Evolutionary conservation across 2,888 invertebrate species (phyloP), one percentile per base, ranked within the genome.

Genomic region (Lasioglossum marginatum): DNA sequence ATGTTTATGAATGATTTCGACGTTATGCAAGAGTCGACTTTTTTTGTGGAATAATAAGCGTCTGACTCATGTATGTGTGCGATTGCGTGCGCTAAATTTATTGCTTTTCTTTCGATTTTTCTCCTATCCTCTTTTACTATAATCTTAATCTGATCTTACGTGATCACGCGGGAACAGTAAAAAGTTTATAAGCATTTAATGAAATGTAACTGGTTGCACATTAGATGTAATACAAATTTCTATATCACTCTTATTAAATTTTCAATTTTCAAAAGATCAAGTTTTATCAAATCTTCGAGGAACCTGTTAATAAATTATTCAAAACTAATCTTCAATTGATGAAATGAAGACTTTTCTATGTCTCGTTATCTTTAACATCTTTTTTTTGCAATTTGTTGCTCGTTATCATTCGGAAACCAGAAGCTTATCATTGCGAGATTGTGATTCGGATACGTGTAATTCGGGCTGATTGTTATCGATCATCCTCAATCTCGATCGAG

Each of bases 371-470:
- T 5, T 34, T 57, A n/a, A 66, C 31, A 19, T 34, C n/a, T n/a
- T 66, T 68, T 68, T 37, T 68, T 68, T 66, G 31, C 34, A 66
- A 66, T 19, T 19, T 31, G 12, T 8, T n/a, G n/a, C n/a, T 6
- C 14, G 40, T 70, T 70, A 70, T 70, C 40, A 14, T 70, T 68
- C 70, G 70, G 43, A 43, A 71, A 37, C 31, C 79, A 60, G 72
- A 27, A 45, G 63, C 79, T 79, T 74, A 79, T 79, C 73, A 27
- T 10, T 52, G 48, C 19, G 57, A 75, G 75, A 60, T 81, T 45
- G 16, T 37, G 71, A 27, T 68, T 68, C 45, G 19, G 52, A 27
- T 72, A 74, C 45, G 23, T 66, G 1, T 19, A 48, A 37, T n/a
- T 68, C 40, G 40, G 40, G n/a, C 14, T 31, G 66, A 16, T 37